Percentiles rank a stretch among this genome's conserved stretches.
Conservation (phyloP, 2,797 vertebrate species). For the Squalus acanthias region DNA sequence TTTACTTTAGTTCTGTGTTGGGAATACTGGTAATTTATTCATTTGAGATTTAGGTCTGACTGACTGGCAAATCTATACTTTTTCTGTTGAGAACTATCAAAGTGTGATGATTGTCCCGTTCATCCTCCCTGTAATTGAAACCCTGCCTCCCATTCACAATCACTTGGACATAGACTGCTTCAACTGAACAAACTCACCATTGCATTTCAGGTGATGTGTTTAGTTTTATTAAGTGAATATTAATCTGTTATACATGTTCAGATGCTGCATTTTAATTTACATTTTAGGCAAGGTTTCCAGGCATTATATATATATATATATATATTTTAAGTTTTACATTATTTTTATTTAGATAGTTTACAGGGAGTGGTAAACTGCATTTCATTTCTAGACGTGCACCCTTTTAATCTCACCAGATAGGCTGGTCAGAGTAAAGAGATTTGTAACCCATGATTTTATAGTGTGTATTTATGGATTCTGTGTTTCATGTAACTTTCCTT, state of each 20-base stretch:
- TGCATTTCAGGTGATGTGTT: not conserved
- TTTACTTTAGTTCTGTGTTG: constrained; percentile 16
- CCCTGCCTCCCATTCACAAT: not conserved
- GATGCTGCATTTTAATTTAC: constrained; percentile 19
- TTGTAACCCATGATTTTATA: not conserved
- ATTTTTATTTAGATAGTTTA: not conserved
- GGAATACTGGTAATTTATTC: constrained; percentile 30
- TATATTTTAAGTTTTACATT: not conserved
- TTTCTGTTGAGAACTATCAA: not conserved
- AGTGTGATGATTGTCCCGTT: not conserved
- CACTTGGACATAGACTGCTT: not conserved
- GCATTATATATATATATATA: not conserved
- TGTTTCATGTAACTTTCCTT: not conserved
- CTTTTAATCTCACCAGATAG: not conserved
- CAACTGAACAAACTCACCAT: not conserved
- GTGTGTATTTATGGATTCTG: not conserved
- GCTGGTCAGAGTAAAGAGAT: not conserved
- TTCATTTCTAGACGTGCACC: not conserved
- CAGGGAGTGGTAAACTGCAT: not conserved
- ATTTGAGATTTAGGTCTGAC: not conserved
- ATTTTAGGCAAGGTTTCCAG: not conserved
- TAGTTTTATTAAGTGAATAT: constrained; percentile 12
- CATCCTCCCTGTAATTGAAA: not conserved
- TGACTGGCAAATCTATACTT: not conserved
- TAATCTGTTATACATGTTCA: not conserved